phyloP scores from a whole-genome alignment of 2,113 vertebrate species.

The Rallus limicola region DNA sequence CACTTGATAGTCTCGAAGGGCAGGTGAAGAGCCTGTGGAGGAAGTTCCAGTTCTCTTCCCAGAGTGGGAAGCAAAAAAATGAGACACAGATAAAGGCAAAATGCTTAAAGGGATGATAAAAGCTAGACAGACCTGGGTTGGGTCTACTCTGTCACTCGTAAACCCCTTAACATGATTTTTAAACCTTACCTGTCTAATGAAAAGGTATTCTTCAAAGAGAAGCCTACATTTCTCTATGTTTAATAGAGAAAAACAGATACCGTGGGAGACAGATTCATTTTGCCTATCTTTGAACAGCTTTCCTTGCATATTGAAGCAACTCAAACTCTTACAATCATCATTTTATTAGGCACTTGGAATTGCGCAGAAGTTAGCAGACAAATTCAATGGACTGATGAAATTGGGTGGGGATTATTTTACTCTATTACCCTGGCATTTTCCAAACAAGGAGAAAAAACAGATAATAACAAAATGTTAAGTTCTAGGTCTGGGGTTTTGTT shows the following conservation, averaged over 20 bases:
- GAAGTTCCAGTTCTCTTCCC: not conserved
- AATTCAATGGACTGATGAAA: not conserved
- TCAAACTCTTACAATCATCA: not conserved
- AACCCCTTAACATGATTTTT: not conserved
- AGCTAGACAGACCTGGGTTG: not conserved
- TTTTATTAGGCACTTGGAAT: not conserved
- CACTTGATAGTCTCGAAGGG: not conserved
- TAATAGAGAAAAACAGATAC: not conserved
- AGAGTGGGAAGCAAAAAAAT: not conserved
- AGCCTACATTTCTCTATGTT: not conserved
- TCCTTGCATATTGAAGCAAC: not conserved
- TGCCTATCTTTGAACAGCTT: not conserved
- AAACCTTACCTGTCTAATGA: not conserved
- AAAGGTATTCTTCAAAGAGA: not conserved
- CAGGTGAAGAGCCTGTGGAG: not conserved
- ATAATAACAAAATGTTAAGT: not conserved
- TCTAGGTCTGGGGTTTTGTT: fast-evolving
- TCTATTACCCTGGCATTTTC: not conserved
- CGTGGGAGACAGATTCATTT: not conserved
- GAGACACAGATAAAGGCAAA: not conserved
- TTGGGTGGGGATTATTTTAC: not conserved
- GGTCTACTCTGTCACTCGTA: not conserved
- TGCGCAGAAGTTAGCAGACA: not conserved
- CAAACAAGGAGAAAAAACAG: not conserved
- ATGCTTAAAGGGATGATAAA: not conserved